A percentile compares a stretch with the other conserved stretches of the same genome.
These are phyloP conservation scores for Tachina fera DNA, from an alignment of 2,888 invertebrate genomes.

Conservation along the genomic window DNA sequence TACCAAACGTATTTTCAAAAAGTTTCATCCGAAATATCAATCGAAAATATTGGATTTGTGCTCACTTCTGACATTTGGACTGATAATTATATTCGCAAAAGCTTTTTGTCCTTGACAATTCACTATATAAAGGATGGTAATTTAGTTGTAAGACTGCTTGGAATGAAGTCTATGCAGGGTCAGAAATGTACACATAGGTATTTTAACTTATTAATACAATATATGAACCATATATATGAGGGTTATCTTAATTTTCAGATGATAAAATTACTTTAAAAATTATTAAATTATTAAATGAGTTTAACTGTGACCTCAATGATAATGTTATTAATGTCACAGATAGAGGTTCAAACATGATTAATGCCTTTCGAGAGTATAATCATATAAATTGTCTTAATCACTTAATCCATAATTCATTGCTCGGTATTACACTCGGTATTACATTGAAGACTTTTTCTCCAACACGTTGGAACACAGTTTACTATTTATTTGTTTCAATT, in stretches of 20 bases:
- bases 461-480: no score
- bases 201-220: slow-evolving; percentile 25
- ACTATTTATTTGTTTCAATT: no score
- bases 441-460: no score
- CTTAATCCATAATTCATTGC: no score
- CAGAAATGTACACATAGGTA: no score
- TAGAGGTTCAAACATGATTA: slow-evolving; percentile 60
- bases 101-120: slow-evolving; percentile 58
- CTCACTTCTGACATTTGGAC: slow-evolving; percentile 65
- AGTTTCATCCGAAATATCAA: slow-evolving; percentile 53
- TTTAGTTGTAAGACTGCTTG: slow-evolving; percentile 53
- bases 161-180: no score
- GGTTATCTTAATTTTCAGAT: slow-evolving; percentile 52
- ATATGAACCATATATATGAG: slow-evolving; percentile 36
- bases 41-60: slow-evolving; percentile 61
- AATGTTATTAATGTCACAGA: slow-evolving; percentile 63
- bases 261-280: slow-evolving; percentile 58
- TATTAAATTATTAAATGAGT: slow-evolving; percentile 54
- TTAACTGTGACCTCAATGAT: slow-evolving; percentile 49
- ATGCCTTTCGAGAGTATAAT: slow-evolving; percentile 47
- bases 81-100: slow-evolving; percentile 58
- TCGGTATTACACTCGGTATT: no score
- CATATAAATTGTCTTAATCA: slow-evolving; percentile 64
- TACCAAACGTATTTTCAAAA: slow-evolving; percentile 41
- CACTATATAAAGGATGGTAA: slow-evolving; percentile 65